Evolutionary conservation across 2,113 vertebrate genomes (phyloP).

Genomic region (Prionailurus viverrinus): DNA sequence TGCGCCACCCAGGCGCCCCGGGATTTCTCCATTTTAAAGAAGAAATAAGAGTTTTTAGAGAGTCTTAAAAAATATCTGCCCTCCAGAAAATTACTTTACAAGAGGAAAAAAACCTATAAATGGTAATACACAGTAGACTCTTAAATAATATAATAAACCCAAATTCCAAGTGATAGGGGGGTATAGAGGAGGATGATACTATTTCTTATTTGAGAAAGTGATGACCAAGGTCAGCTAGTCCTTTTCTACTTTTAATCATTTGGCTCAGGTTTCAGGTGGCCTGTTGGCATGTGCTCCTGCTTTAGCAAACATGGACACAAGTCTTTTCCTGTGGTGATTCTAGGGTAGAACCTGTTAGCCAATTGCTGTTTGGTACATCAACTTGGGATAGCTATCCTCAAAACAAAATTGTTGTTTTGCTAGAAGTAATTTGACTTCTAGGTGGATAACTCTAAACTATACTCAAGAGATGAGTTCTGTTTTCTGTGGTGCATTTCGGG

Average conservation of each 20-base stretch:
- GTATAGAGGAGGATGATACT: not conserved
- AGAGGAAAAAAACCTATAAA: conserved; percentile 19
- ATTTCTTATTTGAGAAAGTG: not conserved
- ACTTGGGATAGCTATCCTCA: not conserved
- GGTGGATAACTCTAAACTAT: not conserved
- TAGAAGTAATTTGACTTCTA: not conserved
- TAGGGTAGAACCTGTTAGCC: not conserved
- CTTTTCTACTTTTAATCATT: not conserved
- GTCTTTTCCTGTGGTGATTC: not conserved
- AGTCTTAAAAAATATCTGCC: not conserved
- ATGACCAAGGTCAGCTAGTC: not conserved
- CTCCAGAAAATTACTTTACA: conserved; percentile 4
- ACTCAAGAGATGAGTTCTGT: not conserved
- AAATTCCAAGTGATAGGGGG: not conserved
- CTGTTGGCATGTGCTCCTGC: not conserved
- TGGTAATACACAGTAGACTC: not conserved
- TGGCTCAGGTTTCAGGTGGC: not conserved
- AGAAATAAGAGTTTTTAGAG: not conserved
- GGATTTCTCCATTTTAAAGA: conserved; percentile 28
- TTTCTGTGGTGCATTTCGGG: not conserved
- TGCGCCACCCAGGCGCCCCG: too few relatives aligned
- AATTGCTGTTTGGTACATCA: not conserved
- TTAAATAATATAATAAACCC: not conserved
- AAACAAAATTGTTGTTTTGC: not conserved
- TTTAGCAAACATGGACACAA: not conserved